phyloP scores from a whole-genome alignment of 2,888 invertebrate genomes.

The Nematopogon swammerdamellus region DNA sequence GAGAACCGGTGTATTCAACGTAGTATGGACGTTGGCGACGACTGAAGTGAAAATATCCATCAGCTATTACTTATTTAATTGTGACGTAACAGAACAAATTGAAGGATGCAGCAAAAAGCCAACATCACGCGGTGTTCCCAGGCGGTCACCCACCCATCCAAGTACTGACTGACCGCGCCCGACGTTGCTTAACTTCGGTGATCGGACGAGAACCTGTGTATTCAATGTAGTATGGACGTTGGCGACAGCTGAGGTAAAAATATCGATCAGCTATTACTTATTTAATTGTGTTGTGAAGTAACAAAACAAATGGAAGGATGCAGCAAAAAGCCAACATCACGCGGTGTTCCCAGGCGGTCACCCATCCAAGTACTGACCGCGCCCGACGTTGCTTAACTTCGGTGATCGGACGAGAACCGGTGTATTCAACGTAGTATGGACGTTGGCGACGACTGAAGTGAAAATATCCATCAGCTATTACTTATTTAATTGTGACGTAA shows the following conservation, averaged over 20 bases:
- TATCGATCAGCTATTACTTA: too few species aligned
- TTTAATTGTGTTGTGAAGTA: too few species aligned
- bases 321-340: too few species aligned
- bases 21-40: slow-evolving; percentile 37
- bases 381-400: slow-evolving; percentile 11
- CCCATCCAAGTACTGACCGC: slow-evolving; percentile 11
- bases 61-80: too few species aligned
- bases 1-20: slow-evolving; percentile 48
- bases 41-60: too few species aligned
- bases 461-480: too few species aligned
- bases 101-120: slow-evolving; percentile 11
- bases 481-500: too few species aligned
- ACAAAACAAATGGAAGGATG: too few species aligned
- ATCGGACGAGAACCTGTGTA: slow-evolving; percentile 22
- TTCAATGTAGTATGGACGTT: slow-evolving; percentile 26
- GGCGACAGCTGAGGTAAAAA: too few species aligned
- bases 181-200: slow-evolving; percentile 19
- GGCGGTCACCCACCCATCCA: slow-evolving; percentile 19
- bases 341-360: slow-evolving; percentile 10
- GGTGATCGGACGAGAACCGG: slow-evolving; percentile 12
- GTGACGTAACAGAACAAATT: too few species aligned
- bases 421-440: slow-evolving; percentile 10
- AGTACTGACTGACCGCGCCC: slow-evolving; percentile 17
- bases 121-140: slow-evolving; percentile 18
- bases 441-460: too few species aligned